Evolutionary conservation across 64 coral and sea anemone genomes (phyloP).

Genomic region (Dendrophyllia cribrosa): DNA sequence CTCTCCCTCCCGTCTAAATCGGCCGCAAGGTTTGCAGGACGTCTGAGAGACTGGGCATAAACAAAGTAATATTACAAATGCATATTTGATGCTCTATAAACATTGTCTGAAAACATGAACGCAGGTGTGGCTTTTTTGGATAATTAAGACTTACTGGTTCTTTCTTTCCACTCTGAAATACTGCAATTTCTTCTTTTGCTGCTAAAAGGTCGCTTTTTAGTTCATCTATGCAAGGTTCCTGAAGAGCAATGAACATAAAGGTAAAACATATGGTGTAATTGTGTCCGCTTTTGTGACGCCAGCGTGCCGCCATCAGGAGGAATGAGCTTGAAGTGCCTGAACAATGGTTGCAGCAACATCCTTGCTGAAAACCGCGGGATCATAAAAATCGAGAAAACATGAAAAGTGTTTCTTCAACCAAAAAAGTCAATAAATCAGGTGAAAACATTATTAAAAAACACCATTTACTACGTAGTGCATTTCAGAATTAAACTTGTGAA

Average conservation of each 20-base stretch:
- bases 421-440: too few species aligned
- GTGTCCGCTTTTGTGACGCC: too few species aligned
- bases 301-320: too few species aligned
- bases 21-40: conserved; percentile 5
- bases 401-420: too few species aligned
- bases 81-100: not conserved
- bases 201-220: conserved; percentile 77
- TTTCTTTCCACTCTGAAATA: conserved; percentile 57
- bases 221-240: conserved; percentile 52
- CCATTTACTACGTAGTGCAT: too few species aligned
- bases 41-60: conserved; percentile 28
- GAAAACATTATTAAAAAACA: too few species aligned
- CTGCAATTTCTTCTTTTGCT: conserved; percentile 79
- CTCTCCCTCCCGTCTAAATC: conserved; percentile 75
- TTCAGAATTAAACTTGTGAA: too few species aligned
- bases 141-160: not conserved
- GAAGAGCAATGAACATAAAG: not conserved
- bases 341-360: too few species aligned
- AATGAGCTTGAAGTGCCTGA: too few species aligned
- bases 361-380: too few species aligned
- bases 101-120: not conserved
- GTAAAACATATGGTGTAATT: too few species aligned
- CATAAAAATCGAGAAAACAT: too few species aligned
- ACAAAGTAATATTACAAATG: not conserved
- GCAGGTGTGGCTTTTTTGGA: not conserved